Evolutionary conservation across 2,888 invertebrate genomes (phyloP).

Genomic region (Lycophotia porphyrea): DNA sequence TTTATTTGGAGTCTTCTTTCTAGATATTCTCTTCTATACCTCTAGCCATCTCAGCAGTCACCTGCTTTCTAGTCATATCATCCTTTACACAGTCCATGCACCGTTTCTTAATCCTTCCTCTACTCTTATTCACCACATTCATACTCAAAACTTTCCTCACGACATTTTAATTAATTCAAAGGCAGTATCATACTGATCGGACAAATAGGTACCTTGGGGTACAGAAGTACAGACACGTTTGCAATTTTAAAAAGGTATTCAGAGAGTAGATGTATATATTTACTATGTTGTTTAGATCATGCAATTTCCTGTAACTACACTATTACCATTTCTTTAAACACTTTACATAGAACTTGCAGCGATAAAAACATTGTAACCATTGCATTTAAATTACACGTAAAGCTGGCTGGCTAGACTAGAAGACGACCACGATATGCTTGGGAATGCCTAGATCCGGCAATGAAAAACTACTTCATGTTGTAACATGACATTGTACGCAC

Average conservation of each 20-base stretch:
- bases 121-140: not conserved
- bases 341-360: conserved; percentile 11
- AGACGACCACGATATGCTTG: not conserved
- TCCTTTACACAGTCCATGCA: not conserved
- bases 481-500: not conserved
- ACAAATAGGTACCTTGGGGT: not conserved
- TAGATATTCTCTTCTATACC: not conserved
- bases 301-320: not conserved
- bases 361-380: conserved; percentile 25
- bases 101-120: not conserved
- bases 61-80: not conserved
- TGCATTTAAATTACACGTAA: conserved; percentile 23
- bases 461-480: not conserved
- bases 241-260: not conserved
- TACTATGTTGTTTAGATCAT: conserved; percentile 4
- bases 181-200: not conserved
- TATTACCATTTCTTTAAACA: conserved; percentile 7
- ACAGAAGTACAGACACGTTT: not conserved
- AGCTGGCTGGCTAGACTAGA: conserved; percentile 11
- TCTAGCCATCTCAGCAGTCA: not conserved
- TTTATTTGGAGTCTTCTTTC: no score
- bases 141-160: not conserved
- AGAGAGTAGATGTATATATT: not conserved
- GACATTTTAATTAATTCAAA: not conserved
- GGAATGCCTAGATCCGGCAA: not conserved